A percentile compares a stretch with the other conserved stretches of the same genome.
phyloP scores from a whole-genome alignment of 2,888 invertebrate genomes.

The Diadegma fenestrale region DNA sequence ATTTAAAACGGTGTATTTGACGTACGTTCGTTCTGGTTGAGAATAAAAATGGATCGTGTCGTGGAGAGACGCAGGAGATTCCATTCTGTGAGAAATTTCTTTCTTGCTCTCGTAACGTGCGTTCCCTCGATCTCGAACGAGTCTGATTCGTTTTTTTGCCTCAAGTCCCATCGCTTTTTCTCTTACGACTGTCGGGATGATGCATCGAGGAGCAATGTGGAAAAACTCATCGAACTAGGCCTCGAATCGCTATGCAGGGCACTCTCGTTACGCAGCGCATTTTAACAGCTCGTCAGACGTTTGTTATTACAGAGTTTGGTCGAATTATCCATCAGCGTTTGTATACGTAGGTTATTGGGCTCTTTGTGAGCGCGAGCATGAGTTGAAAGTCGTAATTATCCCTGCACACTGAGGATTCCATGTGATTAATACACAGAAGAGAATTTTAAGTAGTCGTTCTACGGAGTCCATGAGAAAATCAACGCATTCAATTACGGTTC shows the following conservation, averaged over 20 bases:
- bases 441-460: neutral
- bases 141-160: slow-evolving; percentile 22
- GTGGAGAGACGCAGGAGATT: slow-evolving; percentile 62
- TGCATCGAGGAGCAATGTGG: slow-evolving; percentile 41
- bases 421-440: neutral
- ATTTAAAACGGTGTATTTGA: neutral
- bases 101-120: slow-evolving; percentile 24
- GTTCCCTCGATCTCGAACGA: slow-evolving; percentile 62
- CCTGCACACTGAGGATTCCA: neutral
- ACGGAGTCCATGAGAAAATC: neutral
- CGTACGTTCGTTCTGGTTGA: neutral
- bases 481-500: too few relatives aligned
- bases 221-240: slow-evolving; percentile 45
- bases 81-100: slow-evolving; percentile 79
- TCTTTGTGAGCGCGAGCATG: neutral
- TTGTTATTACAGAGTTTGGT: slow-evolving; percentile 30
- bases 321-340: slow-evolving; percentile 31
- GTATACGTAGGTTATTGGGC: neutral
- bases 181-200: slow-evolving; percentile 22
- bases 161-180: neutral
- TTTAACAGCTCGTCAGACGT: slow-evolving; percentile 41
- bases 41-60: slow-evolving; percentile 5
- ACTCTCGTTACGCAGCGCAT: slow-evolving; percentile 42
- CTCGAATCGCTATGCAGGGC: neutral
- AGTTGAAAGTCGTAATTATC: neutral